phyloP scores from a whole-genome alignment of 2,113 vertebrate genomes.

The Paramisgurnus dabryanus region DNA sequence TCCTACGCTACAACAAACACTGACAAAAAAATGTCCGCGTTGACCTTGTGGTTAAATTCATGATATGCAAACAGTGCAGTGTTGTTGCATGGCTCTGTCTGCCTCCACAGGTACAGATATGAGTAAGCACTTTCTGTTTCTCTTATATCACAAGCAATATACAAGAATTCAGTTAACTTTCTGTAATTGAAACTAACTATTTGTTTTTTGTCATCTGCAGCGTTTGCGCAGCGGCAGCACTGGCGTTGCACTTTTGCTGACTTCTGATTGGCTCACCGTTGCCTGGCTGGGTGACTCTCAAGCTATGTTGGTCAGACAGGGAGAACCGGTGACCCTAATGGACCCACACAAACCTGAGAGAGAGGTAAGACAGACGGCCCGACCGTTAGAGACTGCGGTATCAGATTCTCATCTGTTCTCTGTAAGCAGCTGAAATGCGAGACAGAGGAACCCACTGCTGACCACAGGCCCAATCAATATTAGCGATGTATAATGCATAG shows the following conservation, averaged over 20 bases:
- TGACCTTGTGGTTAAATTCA: constrained; percentile 7
- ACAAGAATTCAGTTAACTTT: not conserved
- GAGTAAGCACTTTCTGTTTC: constrained; percentile 41
- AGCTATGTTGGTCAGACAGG: constrained; percentile 83
- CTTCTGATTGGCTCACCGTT: constrained; percentile 77
- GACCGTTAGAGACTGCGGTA: not conserved
- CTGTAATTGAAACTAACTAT: not conserved
- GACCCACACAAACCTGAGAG: constrained; percentile 94
- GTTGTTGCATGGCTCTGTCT: not conserved
- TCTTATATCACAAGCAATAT: not conserved
- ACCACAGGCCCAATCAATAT: constrained; percentile 31
- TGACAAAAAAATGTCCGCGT: not conserved
- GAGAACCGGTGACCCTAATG: constrained; percentile 83
- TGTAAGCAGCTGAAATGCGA: constrained; percentile 20
- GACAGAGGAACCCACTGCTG: constrained; percentile 10
- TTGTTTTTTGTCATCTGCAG: constrained; percentile 53
- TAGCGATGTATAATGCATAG: constrained; percentile 1
- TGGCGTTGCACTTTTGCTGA: constrained; percentile 81
- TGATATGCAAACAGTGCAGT: not conserved
- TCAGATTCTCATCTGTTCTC: not conserved
- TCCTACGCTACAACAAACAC: constrained; percentile 23
- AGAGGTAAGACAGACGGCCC: constrained; percentile 74
- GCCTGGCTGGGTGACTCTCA: constrained; percentile 96
- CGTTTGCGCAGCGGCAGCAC: constrained; percentile 90
- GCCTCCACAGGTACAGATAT: constrained; percentile 36